A percentile compares a stretch with the other conserved stretches of the same genome.
These are phyloP conservation scores for Colaptes auratus DNA, from an alignment of 2,113 vertebrate genomes.

Conservation along the genomic window DNA sequence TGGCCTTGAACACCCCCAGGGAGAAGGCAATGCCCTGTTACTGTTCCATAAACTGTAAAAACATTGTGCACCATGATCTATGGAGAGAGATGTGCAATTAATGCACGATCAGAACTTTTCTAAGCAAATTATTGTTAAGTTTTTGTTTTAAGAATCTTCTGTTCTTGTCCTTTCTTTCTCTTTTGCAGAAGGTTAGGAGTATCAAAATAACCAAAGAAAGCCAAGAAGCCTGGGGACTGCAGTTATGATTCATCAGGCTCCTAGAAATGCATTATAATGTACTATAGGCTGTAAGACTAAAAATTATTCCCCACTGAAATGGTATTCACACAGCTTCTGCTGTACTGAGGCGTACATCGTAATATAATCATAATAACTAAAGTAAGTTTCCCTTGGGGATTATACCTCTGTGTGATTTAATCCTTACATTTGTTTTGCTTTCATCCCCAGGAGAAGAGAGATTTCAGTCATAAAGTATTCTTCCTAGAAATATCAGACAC, in stretches of 20 bases:
- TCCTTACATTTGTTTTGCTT: slow-evolving; percentile 82
- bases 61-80: neutral
- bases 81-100: neutral
- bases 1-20: too few relatives aligned
- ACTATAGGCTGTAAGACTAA: slow-evolving; percentile 73
- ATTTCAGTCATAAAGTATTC: slow-evolving; percentile 75
- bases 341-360: slow-evolving; percentile 48
- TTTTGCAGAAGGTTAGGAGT: neutral
- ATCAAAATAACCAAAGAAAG: slow-evolving; percentile 19
- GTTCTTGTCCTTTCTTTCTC: neutral
- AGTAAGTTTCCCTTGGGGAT: slow-evolving; percentile 75
- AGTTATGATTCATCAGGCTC: slow-evolving; percentile 63
- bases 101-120: neutral
- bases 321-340: slow-evolving; percentile 70
- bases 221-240: slow-evolving; percentile 15
- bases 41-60: neutral
- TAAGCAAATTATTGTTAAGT: neutral
- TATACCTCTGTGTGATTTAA: slow-evolving; percentile 81
- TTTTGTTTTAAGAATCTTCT: neutral
- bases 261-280: slow-evolving; percentile 69
- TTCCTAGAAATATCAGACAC: slow-evolving; percentile 65
- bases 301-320: slow-evolving; percentile 77
- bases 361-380: slow-evolving; percentile 79
- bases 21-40: neutral
- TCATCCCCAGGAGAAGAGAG: slow-evolving; percentile 76